phyloP scores from a whole-genome alignment of 2,113 vertebrate species.

The Acrocephalus arundinaceus region DNA sequence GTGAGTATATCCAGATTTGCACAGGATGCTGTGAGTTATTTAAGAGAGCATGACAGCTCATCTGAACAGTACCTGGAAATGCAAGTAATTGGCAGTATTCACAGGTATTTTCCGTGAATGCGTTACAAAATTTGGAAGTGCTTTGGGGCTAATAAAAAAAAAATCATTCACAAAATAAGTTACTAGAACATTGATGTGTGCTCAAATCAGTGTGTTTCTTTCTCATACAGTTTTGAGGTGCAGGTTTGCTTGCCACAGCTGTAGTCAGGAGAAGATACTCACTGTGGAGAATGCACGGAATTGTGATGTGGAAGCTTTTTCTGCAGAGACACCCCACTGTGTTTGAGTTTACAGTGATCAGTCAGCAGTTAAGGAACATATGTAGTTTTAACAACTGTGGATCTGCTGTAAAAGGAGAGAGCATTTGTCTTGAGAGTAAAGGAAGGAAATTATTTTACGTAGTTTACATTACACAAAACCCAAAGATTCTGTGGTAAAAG shows the following conservation, averaged over 20 bases:
- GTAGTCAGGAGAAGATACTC: neutral
- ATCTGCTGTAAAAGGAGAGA: neutral
- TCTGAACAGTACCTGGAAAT: neutral
- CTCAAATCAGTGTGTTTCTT: neutral
- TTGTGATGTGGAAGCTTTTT: neutral
- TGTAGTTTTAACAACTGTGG: neutral
- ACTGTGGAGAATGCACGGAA: neutral
- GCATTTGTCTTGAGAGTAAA: neutral
- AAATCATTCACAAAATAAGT: neutral
- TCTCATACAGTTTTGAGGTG: neutral
- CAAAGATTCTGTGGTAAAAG: neutral
- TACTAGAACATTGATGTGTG: neutral
- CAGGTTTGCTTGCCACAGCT: neutral
- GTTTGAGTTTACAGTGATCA: neutral
- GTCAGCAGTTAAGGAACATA: neutral
- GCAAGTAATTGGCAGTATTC: neutral
- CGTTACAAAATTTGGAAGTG: neutral
- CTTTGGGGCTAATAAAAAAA: neutral
- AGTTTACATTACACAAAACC: neutral
- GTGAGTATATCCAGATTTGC: neutral
- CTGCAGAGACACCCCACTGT: neutral
- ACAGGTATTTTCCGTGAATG: neutral
- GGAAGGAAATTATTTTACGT: neutral
- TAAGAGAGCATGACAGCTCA: slow-evolving; percentile 1
- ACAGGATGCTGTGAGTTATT: neutral